These are phyloP conservation scores for Nibea coibor DNA, from an alignment of 2,113 vertebrate genomes.

Conservation along the genomic window DNA sequence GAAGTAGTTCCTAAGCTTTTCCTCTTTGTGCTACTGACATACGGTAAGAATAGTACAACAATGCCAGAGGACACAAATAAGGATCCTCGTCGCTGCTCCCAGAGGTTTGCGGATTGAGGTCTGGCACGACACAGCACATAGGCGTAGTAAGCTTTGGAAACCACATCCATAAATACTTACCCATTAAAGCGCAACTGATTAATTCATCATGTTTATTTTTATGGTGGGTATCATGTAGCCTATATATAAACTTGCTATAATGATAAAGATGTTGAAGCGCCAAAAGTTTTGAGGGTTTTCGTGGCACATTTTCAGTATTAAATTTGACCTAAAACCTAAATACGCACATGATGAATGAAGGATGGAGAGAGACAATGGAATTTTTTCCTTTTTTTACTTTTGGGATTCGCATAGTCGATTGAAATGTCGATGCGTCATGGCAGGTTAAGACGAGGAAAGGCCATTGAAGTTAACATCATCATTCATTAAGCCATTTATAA, in stretches of 20 bases:
- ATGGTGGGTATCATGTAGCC: conserved; percentile 36
- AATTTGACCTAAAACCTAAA: conserved; percentile 63
- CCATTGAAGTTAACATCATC: conserved; percentile 47
- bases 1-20: not conserved
- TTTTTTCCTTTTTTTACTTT: conserved; percentile 21
- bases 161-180: conserved; percentile 49
- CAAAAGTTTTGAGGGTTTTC: conserved; percentile 34
- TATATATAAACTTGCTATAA: conserved; percentile 45
- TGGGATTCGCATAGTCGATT: conserved; percentile 19
- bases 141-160: conserved; percentile 25
- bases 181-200: conserved; percentile 59
- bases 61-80: conserved; percentile 41
- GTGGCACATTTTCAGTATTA: conserved; percentile 40
- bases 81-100: conserved; percentile 33
- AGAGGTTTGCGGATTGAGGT: conserved; percentile 56
- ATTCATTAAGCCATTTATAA: conserved; percentile 45
- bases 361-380: conserved; percentile 51
- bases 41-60: conserved; percentile 23
- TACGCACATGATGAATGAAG: conserved; percentile 58
- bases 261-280: conserved; percentile 45
- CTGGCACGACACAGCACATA: conserved; percentile 29
- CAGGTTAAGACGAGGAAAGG: conserved; percentile 36
- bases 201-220: conserved; percentile 65
- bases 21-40: conserved; percentile 36
- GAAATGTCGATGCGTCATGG: conserved; percentile 22